Base-by-base conservation (phyloP, 2,888 invertebrate species). In the Caenorhabditis imperialis region DNA sequence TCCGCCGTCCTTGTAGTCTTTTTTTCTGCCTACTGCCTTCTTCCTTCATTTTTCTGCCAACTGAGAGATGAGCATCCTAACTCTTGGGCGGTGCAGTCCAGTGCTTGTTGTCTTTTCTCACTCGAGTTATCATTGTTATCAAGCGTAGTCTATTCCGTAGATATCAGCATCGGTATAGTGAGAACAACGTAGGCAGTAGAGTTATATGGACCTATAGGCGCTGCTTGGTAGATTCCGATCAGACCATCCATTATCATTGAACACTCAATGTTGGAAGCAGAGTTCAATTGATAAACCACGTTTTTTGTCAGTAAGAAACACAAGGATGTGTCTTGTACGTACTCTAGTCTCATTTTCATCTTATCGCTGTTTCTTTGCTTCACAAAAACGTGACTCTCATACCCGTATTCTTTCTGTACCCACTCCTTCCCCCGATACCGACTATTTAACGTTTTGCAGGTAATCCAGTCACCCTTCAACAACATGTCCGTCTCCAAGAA, bases 401-500 rank as follows among this genome's bases (percentile, higher is more conserved):
- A 16, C 37, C 16, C 42, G 14, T 30, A 35, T n/a, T n/a, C n/a
- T n/a, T n/a, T n/a, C n/a, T n/a, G n/a, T n/a, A n/a, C n/a, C n/a
- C n/a, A n/a, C n/a, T n/a, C n/a, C n/a, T n/a, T n/a, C n/a, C n/a
- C n/a, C n/a, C n/a, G n/a, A n/a, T n/a, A 25, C 33, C 14, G 20
- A 23, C 35, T 30, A 45, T 48, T 25, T 22, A 30, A 16, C 3
- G 2, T 37, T 69, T 58, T 72, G 16, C 53, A 63, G 63, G 65
- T 54, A 65, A 48, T 40, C 53, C 40, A n/a, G 14, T 8, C 16
- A 40, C 51, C 51, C 47, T 71, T 57, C 30, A 44, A 37, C 30
- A 47, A 65, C 37, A 76, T 76, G 76, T 72, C 62, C 62, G 58
- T 72, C 25, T 65, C 69, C 67, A 69, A 67, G 62, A 75, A 76